Conservation (phyloP, 2,888 invertebrate species). For the Toxonevra muliebris region DNA sequence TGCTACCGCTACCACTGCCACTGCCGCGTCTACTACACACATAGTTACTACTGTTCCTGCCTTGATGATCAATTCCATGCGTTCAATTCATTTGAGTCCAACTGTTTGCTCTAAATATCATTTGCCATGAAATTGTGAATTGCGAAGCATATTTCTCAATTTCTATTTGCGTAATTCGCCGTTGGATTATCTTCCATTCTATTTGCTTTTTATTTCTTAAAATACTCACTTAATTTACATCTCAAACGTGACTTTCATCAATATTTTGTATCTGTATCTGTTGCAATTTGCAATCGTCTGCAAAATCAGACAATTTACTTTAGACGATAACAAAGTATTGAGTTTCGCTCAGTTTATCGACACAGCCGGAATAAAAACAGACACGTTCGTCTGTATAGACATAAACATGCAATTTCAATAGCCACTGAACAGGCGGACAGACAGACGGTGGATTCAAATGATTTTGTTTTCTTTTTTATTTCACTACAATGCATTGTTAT, state of each 20-base stretch:
- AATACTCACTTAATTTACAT: background rate
- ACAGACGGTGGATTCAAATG: background rate
- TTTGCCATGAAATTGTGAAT: no score
- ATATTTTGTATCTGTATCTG: conserved; percentile 6
- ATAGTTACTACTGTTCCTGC: background rate
- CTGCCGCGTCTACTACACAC: no score
- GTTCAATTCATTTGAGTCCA: background rate
- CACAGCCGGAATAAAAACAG: background rate
- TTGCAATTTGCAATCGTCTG: background rate
- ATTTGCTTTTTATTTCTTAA: background rate
- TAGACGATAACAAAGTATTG: background rate
- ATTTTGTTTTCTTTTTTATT: no score
- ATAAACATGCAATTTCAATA: background rate
- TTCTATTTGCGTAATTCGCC: no score
- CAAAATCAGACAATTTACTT: background rate
- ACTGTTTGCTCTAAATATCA: no score
- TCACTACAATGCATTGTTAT: no score
- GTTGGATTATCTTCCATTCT: no score
- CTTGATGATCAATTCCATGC: conserved; percentile 28
- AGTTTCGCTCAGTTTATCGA: background rate
- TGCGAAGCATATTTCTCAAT: no score
- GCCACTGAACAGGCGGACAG: background rate
- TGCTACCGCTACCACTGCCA: background rate
- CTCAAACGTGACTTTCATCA: conserved; percentile 16
- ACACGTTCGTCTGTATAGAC: background rate